Evolutionary conservation across 2,888 invertebrate genomes (phyloP).

Genomic region (Phasia obesa): DNA sequence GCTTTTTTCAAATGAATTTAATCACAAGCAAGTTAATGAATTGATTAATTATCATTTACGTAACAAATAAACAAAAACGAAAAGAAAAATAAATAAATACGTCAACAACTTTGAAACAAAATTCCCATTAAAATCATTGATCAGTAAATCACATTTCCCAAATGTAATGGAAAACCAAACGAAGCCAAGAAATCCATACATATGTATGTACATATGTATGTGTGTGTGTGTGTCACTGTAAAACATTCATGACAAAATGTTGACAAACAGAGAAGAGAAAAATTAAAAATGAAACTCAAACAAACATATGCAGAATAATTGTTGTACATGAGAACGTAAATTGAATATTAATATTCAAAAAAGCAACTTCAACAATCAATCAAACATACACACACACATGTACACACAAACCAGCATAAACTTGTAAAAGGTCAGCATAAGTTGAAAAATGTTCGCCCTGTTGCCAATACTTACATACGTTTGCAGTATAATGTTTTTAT

Average conservation of each 20-base stretch:
- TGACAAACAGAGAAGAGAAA: not conserved
- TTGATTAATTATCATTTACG: slow-evolving; percentile 51
- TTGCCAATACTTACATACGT: too few species aligned
- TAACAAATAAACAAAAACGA: not conserved
- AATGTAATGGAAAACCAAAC: slow-evolving; percentile 60
- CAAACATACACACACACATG: slow-evolving; percentile 1
- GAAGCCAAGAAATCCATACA: slow-evolving; percentile 20
- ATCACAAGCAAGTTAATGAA: slow-evolving; percentile 57
- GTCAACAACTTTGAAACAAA: slow-evolving; percentile 41
- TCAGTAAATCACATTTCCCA: slow-evolving; percentile 64
- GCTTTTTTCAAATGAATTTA: not conserved
- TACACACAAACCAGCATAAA: not conserved
- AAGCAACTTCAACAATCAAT: slow-evolving; percentile 16
- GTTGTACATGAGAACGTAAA: slow-evolving; percentile 25
- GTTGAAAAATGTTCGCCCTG: too few species aligned
- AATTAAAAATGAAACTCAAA: slow-evolving; percentile 35
- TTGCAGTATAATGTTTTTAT: too few species aligned
- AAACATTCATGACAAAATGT: not conserved
- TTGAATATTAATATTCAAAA: slow-evolving; percentile 65
- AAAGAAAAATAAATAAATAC: not conserved
- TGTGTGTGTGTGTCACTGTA: not conserved
- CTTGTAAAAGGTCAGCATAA: not conserved
- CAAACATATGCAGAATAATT: slow-evolving; percentile 38
- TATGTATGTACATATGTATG: not conserved
- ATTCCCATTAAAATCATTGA: slow-evolving; percentile 48